phyloP scores from a whole-genome alignment of 1,140 invertebrate species.

The Melipona quadrifasciata region DNA sequence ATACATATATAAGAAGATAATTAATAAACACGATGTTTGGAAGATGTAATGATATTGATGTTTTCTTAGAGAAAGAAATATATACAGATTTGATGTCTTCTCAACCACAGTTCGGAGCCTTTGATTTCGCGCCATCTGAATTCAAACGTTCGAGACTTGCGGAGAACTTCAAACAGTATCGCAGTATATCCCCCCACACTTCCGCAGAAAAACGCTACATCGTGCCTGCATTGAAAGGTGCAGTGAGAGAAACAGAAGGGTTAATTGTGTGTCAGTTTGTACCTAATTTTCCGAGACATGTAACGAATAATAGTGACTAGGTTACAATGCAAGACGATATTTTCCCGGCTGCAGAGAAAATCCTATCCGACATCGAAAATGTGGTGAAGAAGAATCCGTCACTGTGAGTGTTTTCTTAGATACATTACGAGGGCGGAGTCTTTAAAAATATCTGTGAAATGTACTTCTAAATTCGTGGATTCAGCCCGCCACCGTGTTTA shows the following conservation, averaged over 20 bases:
- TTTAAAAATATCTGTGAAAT: conserved; percentile 60
- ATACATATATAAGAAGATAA: background rate
- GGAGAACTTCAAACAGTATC: conserved; percentile 41
- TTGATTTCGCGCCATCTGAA: conserved; percentile 33
- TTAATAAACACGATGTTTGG: background rate
- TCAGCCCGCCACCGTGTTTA: background rate
- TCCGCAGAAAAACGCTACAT: conserved; percentile 64
- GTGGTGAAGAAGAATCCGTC: conserved; percentile 87
- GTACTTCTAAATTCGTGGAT: conserved; percentile 18
- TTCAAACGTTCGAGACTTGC: conserved; percentile 43
- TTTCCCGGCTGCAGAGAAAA: conserved; percentile 87
- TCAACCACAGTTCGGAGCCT: background rate
- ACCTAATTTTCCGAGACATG: conserved; percentile 66
- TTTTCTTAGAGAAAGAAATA: background rate
- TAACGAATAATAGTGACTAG: conserved; percentile 53
- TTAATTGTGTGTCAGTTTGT: conserved; percentile 55
- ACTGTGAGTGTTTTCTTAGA: conserved; percentile 84
- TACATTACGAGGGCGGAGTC: conserved; percentile 68
- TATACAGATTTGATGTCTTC: background rate
- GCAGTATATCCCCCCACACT: conserved; percentile 45
- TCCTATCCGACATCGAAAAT: conserved; percentile 88
- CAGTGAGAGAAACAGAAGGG: conserved; percentile 53
- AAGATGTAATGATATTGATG: background rate
- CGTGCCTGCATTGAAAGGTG: conserved; percentile 65
- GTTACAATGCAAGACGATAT: conserved; percentile 83